Evolutionary conservation across 1,140 invertebrate species (phyloP), one percentile per base, ranked within the genome.

Genomic region (Ditylenchus dipsaci): DNA sequence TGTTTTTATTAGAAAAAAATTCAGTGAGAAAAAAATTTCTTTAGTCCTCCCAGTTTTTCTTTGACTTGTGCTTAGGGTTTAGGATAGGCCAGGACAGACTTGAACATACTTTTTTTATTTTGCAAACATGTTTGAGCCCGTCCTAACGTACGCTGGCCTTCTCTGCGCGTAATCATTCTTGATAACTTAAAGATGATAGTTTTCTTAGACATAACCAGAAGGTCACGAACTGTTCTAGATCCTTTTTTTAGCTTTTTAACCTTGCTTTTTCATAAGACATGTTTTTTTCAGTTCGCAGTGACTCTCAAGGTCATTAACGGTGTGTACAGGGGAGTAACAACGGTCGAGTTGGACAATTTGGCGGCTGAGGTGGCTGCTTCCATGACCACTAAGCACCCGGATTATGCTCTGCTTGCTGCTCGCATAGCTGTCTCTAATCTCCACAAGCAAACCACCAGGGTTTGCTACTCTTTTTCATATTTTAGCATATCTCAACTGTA

Each of bases 371-470:
- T 90, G 69, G 91, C 92, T 47, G 94, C 93, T 19, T 92, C 90
- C 23, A 91, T 96, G 90, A 95, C 93, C 0, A 94, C 91, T 7
- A 89, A 91, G 80, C 95, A 98, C 86, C 91, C 93, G 0, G 95
- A 99, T 86, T 98, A 97, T 88, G 93, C 93, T 8, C 88, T 91
- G 68, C 86, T 99, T 53, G 95, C 95, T 67, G 95, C 93, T 23
- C 88, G 95, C 74, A 91, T 99, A 82, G 94, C 92, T 57, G 88
- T 98, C 1, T 95, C 93, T 7, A 98, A 97, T 86, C 86, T 98
- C 49, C 95, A 98, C 79, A 98, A 99, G 82, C 92, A 97, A 86
- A 79, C 78, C 5, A 77, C 76, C 11, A 77, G 66, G 33, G 67
- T 68, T n/a, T 43, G 19, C 43, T 17, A n/a, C 11, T 30, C 11